A percentile compares a stretch with the other conserved stretches of the same genome.
These are phyloP conservation scores for Lithophane leautieri DNA, from an alignment of 2,888 invertebrate species.

Conservation along the genomic window DNA sequence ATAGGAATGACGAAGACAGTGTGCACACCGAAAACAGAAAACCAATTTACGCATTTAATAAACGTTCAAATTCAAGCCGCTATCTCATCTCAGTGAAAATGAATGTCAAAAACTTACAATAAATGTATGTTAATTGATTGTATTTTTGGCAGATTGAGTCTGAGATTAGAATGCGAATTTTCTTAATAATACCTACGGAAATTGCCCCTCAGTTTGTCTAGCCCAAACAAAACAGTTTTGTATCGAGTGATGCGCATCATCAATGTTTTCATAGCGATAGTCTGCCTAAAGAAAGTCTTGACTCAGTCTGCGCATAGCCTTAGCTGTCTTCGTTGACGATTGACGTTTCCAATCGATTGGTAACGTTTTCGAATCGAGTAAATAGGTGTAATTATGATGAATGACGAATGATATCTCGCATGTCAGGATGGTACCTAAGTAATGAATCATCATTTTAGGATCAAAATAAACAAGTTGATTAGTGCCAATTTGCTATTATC, in stretches of 20 bases:
- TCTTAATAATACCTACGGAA: background rate
- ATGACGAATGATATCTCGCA: constrained; percentile 16
- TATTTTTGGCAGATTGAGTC: background rate
- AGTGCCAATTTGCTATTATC: background rate
- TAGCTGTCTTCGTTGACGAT: constrained; percentile 10
- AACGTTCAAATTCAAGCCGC: background rate
- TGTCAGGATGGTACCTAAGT: background rate
- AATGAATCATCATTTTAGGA: constrained; percentile 17
- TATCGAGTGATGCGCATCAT: too few relatives aligned
- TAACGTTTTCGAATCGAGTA: constrained; percentile 44
- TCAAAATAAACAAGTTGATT: background rate
- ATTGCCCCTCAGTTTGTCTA: background rate
- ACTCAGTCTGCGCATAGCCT: background rate
- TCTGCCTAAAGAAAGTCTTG: constrained; percentile 10
- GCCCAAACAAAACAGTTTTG: background rate
- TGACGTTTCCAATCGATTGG: constrained; percentile 36
- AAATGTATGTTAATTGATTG: background rate
- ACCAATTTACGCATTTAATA: background rate
- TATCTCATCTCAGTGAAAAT: background rate
- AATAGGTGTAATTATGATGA: constrained; percentile 29
- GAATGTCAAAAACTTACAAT: background rate
- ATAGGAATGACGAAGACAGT: background rate
- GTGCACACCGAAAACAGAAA: background rate
- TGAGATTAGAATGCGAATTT: background rate
- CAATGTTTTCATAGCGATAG: too few relatives aligned